Conservation (phyloP, 2,888 invertebrate species). For the Hylaea fasciaria region DNA sequence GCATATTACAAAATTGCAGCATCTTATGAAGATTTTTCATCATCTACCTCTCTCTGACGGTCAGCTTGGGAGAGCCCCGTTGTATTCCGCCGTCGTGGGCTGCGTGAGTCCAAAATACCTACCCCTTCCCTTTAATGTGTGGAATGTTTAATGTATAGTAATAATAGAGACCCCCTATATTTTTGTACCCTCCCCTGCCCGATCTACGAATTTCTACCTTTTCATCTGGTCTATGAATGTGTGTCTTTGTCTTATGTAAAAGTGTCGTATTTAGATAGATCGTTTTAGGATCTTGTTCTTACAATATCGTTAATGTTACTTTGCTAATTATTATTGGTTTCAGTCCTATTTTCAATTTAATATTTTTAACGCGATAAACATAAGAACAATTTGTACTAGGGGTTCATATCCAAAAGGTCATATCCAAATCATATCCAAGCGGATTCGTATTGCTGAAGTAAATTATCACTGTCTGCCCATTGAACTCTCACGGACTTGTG, state of each 20-base stretch:
- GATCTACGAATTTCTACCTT: conserved; percentile 23
- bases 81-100: conserved; percentile 74
- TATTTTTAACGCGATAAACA: not conserved
- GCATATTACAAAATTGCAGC: conserved; percentile 87
- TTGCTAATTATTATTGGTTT: conserved; percentile 25
- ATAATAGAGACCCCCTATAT: conserved; percentile 32
- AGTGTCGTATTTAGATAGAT: conserved; percentile 35
- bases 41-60: conserved; percentile 89
- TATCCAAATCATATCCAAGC: no score
- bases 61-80: conserved; percentile 80
- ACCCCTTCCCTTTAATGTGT: conserved; percentile 77
- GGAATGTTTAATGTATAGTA: conserved; percentile 75
- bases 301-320: conserved; percentile 19
- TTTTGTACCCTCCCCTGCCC: conserved; percentile 42
- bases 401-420: not conserved
- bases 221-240: conserved; percentile 32
- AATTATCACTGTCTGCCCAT: no score
- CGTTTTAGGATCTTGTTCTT: conserved; percentile 29
- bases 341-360: conserved; percentile 4
- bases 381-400: no score
- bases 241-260: conserved; percentile 31
- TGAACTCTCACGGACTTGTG: no score
- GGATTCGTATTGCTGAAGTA: not conserved
- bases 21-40: conserved; percentile 89
- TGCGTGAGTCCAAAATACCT: conserved; percentile 74